phyloP scores from a whole-genome alignment of 2,113 vertebrate genomes.

The Petroica traversi region DNA sequence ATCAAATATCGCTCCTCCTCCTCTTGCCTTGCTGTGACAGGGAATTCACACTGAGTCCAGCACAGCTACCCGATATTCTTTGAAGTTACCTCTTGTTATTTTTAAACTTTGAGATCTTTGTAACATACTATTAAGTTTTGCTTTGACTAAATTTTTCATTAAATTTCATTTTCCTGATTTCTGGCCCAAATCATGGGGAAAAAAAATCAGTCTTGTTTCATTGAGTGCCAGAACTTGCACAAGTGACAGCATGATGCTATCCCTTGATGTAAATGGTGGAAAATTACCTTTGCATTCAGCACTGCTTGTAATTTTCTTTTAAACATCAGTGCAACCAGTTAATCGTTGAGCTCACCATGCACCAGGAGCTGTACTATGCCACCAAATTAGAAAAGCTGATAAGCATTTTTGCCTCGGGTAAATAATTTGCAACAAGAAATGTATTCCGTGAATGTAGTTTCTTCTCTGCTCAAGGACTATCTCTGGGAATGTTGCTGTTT shows the following conservation, averaged over 20 bases:
- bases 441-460: neutral
- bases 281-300: neutral
- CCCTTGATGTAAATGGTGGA: neutral
- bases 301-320: neutral
- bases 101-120: neutral
- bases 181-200: neutral
- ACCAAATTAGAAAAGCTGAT: neutral
- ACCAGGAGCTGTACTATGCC: neutral
- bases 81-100: neutral
- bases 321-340: neutral
- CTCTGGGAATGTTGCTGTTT: constrained; percentile 5
- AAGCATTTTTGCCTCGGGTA: constrained; percentile 6
- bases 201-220: neutral
- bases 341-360: neutral
- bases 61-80: neutral
- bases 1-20: neutral
- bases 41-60: neutral
- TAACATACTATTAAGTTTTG: neutral
- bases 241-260: neutral
- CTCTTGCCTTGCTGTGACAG: neutral
- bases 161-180: neutral
- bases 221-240: neutral
- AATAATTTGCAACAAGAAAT: constrained; percentile 22
- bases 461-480: constrained; percentile 18
- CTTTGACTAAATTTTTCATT: neutral